Conservation (phyloP, 2,797 vertebrate species). For the Neosalanx taihuensis region DNA sequence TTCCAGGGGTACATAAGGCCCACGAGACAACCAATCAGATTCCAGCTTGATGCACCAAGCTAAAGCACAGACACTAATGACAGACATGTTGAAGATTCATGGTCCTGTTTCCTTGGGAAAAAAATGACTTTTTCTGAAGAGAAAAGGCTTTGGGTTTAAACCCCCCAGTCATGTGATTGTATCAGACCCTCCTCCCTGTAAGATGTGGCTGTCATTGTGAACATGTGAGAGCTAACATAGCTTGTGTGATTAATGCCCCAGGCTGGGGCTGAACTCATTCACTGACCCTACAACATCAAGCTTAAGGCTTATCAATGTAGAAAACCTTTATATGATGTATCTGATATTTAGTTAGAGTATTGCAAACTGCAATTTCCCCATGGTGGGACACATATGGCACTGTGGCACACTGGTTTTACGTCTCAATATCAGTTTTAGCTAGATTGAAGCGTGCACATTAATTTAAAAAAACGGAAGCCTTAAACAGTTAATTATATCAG, state of each 20-base stretch:
- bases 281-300: neutral
- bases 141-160: neutral
- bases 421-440: too few relatives aligned
- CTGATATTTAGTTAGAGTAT: too few relatives aligned
- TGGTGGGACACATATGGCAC: too few relatives aligned
- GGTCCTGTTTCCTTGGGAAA: neutral
- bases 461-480: too few relatives aligned
- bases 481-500: neutral
- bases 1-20: neutral
- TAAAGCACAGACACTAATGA: slow-evolving; percentile 9
- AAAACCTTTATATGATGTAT: neutral
- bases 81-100: slow-evolving; percentile 12
- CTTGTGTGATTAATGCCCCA: slow-evolving; percentile 15
- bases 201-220: slow-evolving; percentile 10
- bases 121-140: neutral
- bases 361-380: too few relatives aligned
- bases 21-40: slow-evolving; percentile 18
- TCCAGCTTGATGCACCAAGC: slow-evolving; percentile 20
- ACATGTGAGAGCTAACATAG: neutral
- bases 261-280: slow-evolving; percentile 20
- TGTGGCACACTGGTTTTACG: neutral
- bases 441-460: too few relatives aligned
- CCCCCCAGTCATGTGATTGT: slow-evolving; percentile 13
- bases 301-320: neutral
- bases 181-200: neutral